These are phyloP conservation scores for Nycticebus coucang DNA, from an alignment of 2,113 vertebrate genomes.

Conservation along the genomic window DNA sequence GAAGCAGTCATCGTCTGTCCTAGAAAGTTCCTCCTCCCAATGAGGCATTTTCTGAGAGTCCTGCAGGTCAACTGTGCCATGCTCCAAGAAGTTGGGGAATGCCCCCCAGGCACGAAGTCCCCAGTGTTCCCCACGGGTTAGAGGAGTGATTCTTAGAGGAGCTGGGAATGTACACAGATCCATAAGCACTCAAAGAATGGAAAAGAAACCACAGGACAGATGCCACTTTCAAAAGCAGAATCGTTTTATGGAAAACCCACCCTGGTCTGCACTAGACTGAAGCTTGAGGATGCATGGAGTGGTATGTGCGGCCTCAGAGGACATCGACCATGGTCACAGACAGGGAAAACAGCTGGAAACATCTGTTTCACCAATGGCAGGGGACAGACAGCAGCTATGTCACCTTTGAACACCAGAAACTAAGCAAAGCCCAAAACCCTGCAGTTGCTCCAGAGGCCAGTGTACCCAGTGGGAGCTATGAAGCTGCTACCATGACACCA, in stretches of 20 bases:
- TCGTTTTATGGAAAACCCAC: neutral
- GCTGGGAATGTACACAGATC: neutral
- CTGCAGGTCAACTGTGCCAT: too few species aligned
- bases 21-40: neutral
- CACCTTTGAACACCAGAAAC: neutral
- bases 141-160: neutral
- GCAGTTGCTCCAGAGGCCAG: neutral
- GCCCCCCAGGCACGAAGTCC: fast-evolving
- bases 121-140: neutral
- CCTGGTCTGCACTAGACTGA: neutral
- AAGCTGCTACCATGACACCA: neutral
- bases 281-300: neutral
- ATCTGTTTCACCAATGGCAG: neutral
- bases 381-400: too few species aligned
- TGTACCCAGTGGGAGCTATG: too few species aligned
- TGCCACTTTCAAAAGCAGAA: neutral
- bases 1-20: neutral
- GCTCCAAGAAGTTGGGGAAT: neutral
- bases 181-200: neutral
- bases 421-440: neutral
- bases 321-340: neutral
- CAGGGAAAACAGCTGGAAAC: too few species aligned
- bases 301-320: neutral
- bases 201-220: too few species aligned
- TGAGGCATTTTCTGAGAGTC: fast-evolving